Conservation (phyloP, 2,888 invertebrate species). For the Ceriagrion tenellum region DNA sequence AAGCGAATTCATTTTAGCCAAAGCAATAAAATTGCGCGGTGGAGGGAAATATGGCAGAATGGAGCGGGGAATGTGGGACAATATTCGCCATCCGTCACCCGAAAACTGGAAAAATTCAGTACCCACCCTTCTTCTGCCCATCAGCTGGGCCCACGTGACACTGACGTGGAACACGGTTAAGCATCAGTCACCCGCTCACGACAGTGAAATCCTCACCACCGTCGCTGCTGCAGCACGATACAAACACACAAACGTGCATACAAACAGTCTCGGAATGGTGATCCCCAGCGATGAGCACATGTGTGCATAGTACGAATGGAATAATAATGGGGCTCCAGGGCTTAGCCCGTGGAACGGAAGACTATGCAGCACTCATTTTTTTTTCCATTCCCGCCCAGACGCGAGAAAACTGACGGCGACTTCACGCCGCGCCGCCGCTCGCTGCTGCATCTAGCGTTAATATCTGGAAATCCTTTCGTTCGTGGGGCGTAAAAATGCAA, state of each 20-base stretch:
- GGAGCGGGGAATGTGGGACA: background rate
- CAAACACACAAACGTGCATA: too few relatives aligned
- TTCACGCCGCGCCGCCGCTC: slow-evolving; percentile 3
- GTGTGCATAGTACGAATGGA: background rate
- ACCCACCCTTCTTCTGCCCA: background rate
- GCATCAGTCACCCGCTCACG: background rate
- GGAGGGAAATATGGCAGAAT: too few relatives aligned
- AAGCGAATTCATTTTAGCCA: too few relatives aligned
- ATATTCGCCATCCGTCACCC: background rate
- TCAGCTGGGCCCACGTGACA: background rate
- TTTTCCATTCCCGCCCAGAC: background rate
- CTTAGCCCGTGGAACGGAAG: background rate
- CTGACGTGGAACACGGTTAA: background rate
- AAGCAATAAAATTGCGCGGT: background rate
- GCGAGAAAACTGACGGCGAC: slow-evolving; percentile 42
- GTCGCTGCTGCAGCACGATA: background rate
- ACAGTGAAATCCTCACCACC: background rate
- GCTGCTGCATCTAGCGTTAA: background rate
- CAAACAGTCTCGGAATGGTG: too few relatives aligned
- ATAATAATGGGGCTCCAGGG: background rate
- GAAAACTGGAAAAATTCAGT: background rate
- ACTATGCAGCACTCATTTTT: background rate
- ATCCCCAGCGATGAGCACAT: background rate
- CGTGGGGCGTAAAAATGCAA: background rate
- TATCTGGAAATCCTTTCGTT: slow-evolving; percentile 35